Percentiles rank a stretch among this genome's conserved stretches.
These are phyloP conservation scores for Leptinotarsa defecta DNA, from an alignment of 1,140 invertebrate species.

Conservation along the genomic window DNA sequence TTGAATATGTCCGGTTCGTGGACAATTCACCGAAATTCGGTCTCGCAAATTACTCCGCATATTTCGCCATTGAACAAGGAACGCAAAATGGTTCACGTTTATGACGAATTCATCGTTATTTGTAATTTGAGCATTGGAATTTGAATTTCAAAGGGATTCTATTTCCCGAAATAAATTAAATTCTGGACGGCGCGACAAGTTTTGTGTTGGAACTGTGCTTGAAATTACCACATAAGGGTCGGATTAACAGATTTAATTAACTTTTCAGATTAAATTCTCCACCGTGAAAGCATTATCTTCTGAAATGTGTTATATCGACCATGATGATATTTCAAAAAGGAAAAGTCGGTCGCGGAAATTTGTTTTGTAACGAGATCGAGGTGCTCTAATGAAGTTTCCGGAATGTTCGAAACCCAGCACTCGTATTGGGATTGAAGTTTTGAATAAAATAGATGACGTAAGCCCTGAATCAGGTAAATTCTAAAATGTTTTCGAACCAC, in stretches of 20 bases:
- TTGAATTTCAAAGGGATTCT: constrained; percentile 35
- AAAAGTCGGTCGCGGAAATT: too few relatives aligned
- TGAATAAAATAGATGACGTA: too few relatives aligned
- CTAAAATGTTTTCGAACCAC: too few relatives aligned
- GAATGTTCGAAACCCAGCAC: too few relatives aligned
- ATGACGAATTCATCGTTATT: constrained; percentile 33
- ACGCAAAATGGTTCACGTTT: constrained; percentile 25
- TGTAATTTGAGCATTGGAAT: constrained; percentile 33
- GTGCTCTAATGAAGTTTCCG: too few relatives aligned
- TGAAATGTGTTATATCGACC: constrained; percentile 29
- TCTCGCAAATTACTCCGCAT: background rate
- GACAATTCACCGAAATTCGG: too few relatives aligned
- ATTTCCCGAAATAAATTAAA: constrained; percentile 38
- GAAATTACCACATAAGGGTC: constrained; percentile 26
- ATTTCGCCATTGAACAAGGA: constrained; percentile 11
- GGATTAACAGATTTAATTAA: constrained; percentile 36
- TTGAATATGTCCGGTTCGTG: too few relatives aligned
- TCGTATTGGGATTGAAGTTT: too few relatives aligned
- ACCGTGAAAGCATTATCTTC: constrained; percentile 21
- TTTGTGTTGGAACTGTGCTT: constrained; percentile 20
- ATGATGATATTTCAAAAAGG: background rate
- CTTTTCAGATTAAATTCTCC: constrained; percentile 32
- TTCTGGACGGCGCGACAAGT: constrained; percentile 25
- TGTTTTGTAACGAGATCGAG: too few relatives aligned
- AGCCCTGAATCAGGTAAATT: too few relatives aligned